Evolutionary conservation across 2,113 vertebrate genomes (phyloP).

Genomic region (Prionailurus viverrinus): DNA sequence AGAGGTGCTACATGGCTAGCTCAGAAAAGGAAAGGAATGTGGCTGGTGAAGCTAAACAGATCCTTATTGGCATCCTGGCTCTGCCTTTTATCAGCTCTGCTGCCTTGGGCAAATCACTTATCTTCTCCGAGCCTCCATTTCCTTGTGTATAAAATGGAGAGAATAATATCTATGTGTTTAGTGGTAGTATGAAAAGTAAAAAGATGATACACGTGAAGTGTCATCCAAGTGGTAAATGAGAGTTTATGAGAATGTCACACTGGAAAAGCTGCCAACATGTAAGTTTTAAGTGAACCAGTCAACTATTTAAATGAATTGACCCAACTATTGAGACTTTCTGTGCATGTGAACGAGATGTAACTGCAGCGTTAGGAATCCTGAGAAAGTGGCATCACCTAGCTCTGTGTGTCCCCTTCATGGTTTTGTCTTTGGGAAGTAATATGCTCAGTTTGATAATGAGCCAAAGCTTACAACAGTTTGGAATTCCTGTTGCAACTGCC

Average conservation of each 20-base stretch:
- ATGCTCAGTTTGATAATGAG: background rate
- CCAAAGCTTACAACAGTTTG: background rate
- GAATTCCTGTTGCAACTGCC: background rate
- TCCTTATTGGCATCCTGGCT: background rate
- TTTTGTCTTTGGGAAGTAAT: slow-evolving; percentile 24
- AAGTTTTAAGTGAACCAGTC: slow-evolving; percentile 33
- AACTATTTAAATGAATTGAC: slow-evolving; percentile 50
- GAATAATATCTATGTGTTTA: background rate
- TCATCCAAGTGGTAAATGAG: slow-evolving; percentile 30
- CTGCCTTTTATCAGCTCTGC: background rate
- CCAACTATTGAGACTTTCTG: slow-evolving; percentile 13
- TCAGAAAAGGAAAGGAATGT: slow-evolving; percentile 25
- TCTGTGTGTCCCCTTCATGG: background rate
- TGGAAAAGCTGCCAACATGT: slow-evolving; percentile 39
- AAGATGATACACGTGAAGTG: slow-evolving; percentile 36
- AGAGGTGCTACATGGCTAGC: background rate
- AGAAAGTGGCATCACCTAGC: background rate
- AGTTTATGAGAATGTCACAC: slow-evolving; percentile 33
- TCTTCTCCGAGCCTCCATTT: slow-evolving; percentile 15
- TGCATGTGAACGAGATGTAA: background rate
- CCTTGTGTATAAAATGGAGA: slow-evolving; percentile 26
- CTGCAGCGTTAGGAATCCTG: background rate
- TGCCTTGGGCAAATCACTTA: slow-evolving; percentile 18
- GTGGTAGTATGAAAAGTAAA: slow-evolving; percentile 46
- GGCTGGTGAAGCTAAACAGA: slow-evolving; percentile 14